These are phyloP conservation scores for Carollia perspicillata DNA, from an alignment of 2,113 vertebrate genomes.

Conservation along the genomic window DNA sequence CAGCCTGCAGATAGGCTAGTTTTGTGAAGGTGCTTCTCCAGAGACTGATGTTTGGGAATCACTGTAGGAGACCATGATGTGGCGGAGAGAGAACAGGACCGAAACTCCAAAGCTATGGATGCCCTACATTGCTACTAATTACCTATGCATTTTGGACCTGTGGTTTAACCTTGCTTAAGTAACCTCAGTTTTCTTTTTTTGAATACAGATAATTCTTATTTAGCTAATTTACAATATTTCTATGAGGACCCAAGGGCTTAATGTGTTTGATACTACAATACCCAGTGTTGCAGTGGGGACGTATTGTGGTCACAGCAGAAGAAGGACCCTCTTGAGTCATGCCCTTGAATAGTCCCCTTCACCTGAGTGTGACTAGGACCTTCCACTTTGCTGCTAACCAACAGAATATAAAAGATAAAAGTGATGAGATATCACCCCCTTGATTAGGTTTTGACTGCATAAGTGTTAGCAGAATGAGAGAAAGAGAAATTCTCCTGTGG, in stretches of 20 bases:
- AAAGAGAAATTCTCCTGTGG: background rate
- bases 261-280: background rate
- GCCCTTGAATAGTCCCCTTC: background rate
- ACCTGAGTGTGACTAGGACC: background rate
- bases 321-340: accelerated
- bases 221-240: background rate
- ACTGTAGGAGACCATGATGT: background rate
- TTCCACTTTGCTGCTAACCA: background rate
- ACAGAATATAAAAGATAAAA: background rate
- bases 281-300: background rate
- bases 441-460: background rate
- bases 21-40: background rate
- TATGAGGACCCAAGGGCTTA: background rate
- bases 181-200: background rate
- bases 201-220: background rate
- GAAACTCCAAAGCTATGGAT: background rate
- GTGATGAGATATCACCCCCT: background rate
- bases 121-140: background rate
- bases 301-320: background rate
- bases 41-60: background rate
- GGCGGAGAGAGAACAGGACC: background rate
- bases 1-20: background rate
- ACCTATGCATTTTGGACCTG: background rate
- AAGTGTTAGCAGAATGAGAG: background rate
- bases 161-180: background rate